These are phyloP conservation scores for Hypanus sabinus DNA, from an alignment of 2,113 vertebrate genomes.

Conservation along the genomic window DNA sequence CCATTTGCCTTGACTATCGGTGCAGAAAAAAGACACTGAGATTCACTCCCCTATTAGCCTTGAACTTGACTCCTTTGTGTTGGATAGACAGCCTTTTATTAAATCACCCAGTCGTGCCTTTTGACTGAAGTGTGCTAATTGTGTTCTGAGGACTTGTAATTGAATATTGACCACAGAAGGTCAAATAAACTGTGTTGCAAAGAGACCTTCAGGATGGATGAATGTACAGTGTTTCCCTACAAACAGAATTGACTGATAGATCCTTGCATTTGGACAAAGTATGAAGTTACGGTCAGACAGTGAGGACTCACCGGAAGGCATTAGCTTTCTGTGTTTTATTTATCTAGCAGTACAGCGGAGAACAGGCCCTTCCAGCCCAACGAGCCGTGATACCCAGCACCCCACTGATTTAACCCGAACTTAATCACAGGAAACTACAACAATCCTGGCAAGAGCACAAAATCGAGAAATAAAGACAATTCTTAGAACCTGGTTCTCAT, in stretches of 20 bases:
- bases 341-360: too few species aligned
- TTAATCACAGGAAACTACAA: too few species aligned
- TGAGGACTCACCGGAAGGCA: neutral
- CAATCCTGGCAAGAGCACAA: too few species aligned
- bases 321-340: neutral
- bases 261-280: neutral
- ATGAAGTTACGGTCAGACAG: neutral
- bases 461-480: too few species aligned
- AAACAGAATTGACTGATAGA: neutral
- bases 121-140: constrained; percentile 36
- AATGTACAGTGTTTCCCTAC: constrained; percentile 39
- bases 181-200: constrained; percentile 50
- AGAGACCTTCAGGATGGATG: constrained; percentile 40
- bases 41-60: neutral
- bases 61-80: neutral
- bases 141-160: constrained; percentile 56
- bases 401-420: too few species aligned
- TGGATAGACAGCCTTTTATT: neutral
- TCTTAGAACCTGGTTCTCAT: too few species aligned
- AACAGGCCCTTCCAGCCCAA: too few species aligned
- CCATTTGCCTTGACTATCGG: neutral
- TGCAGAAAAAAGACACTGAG: neutral
- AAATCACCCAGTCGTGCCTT: neutral
- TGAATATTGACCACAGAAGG: constrained; percentile 57
- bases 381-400: too few species aligned